A percentile compares a stretch with the other conserved stretches of the same genome.
phyloP scores from a whole-genome alignment of 2,888 invertebrate genomes.

The Drosophila multiciliata region DNA sequence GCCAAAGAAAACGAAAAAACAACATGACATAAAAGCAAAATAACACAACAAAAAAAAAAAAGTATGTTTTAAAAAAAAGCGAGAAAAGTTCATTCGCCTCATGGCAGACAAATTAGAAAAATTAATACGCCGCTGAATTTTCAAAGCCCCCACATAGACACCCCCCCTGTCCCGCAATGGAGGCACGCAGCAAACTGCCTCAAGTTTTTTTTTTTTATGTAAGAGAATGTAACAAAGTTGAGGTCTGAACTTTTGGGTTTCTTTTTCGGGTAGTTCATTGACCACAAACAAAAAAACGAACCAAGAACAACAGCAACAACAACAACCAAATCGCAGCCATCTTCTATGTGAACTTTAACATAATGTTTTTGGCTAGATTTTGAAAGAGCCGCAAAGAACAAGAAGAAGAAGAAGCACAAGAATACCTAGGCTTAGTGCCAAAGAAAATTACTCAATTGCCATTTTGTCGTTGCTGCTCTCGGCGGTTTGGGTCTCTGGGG shows the following conservation, averaged over 20 bases:
- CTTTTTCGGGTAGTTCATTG: slow-evolving; percentile 75
- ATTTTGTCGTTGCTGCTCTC: slow-evolving; percentile 14
- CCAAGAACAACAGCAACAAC: slow-evolving; percentile 27
- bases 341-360: slow-evolving; percentile 71
- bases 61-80: slow-evolving; percentile 36
- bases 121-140: slow-evolving; percentile 73
- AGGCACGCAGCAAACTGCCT: slow-evolving; percentile 61
- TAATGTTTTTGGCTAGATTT: slow-evolving; percentile 51
- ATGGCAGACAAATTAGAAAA: slow-evolving; percentile 75
- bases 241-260: slow-evolving; percentile 71
- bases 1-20: slow-evolving; percentile 74
- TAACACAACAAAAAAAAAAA: slow-evolving; percentile 33
- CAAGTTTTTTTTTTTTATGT: slow-evolving; percentile 65
- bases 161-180: slow-evolving; percentile 16
- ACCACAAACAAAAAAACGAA: slow-evolving; percentile 69
- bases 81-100: slow-evolving; percentile 76
- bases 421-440: not conserved
- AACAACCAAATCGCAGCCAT: slow-evolving; percentile 26
- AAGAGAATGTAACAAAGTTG: slow-evolving; percentile 70
- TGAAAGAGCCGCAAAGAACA: slow-evolving; percentile 30
- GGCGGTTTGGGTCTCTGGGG: slow-evolving; percentile 19
- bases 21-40: slow-evolving; percentile 72
- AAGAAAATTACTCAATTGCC: slow-evolving; percentile 66
- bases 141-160: slow-evolving; percentile 43
- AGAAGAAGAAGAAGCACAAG: slow-evolving; percentile 5